A percentile compares a stretch with the other conserved stretches of the same genome.
Evolutionary conservation across 2,113 vertebrate species (phyloP).

Genomic region (Hemiprocne comata): DNA sequence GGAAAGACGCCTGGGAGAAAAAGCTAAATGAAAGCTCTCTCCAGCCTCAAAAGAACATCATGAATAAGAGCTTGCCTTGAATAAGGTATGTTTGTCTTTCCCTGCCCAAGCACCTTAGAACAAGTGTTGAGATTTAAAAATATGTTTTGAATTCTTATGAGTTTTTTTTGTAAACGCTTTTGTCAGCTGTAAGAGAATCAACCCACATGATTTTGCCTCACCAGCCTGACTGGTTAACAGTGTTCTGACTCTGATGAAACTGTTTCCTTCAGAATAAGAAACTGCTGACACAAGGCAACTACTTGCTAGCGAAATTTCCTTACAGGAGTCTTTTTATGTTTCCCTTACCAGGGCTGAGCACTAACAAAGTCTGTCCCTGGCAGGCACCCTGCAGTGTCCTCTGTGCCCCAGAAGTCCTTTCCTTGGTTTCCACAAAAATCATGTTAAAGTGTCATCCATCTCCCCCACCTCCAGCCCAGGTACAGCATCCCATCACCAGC

Average conservation of each 20-base stretch:
- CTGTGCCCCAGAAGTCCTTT: background rate
- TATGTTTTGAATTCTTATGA: background rate
- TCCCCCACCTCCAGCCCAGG: background rate
- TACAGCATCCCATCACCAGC: background rate
- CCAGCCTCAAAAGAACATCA: background rate
- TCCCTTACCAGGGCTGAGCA: background rate
- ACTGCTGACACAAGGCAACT: background rate
- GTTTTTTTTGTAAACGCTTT: background rate
- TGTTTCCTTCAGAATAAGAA: background rate
- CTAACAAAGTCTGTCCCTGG: background rate
- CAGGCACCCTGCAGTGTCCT: background rate
- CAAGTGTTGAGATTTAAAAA: background rate
- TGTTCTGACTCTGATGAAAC: background rate
- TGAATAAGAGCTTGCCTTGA: background rate
- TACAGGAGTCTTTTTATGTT: background rate
- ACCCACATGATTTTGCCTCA: background rate
- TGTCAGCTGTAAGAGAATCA: background rate
- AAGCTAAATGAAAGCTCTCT: background rate
- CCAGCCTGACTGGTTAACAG: background rate
- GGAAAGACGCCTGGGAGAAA: background rate
- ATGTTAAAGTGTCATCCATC: rapidly evolving
- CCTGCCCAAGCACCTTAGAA: background rate
- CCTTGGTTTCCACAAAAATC: background rate
- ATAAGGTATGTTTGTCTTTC: background rate
- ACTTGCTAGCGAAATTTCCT: background rate